A percentile compares a stretch with the other conserved stretches of the same genome.
phyloP scores from a whole-genome alignment of 92 coral and sea anemone species.

The Epizoanthus ramosus region DNA sequence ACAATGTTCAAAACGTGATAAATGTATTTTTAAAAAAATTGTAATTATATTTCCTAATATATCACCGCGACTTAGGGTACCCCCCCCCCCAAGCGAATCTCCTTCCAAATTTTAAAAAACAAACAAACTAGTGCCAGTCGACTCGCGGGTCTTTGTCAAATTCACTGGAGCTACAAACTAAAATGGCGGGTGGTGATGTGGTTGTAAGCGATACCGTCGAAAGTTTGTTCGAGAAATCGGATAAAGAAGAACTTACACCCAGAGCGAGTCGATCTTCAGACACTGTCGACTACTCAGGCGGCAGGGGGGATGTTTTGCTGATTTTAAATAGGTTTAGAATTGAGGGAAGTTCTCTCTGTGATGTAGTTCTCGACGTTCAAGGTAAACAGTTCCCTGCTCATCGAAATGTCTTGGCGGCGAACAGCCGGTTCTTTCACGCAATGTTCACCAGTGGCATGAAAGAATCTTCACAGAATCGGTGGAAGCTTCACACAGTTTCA shows the following conservation, averaged over 20 bases:
- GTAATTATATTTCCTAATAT: no score
- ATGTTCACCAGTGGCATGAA: conserved; percentile 44
- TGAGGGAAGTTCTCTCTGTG: conserved; percentile 40
- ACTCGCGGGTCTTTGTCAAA: conserved; percentile 21
- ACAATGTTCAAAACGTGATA: no score
- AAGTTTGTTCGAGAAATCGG: conserved; percentile 44
- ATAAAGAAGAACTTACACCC: conserved; percentile 34
- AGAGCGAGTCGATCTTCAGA: conserved; percentile 36
- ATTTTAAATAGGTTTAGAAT: conserved; percentile 43
- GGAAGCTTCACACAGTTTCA: conserved; percentile 41
- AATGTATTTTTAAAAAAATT: no score
- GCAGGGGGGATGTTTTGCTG: conserved; percentile 35
- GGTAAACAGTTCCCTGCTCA: conserved; percentile 40
- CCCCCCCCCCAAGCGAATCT: no score
- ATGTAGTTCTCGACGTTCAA: conserved; percentile 39
- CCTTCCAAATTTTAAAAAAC: no score
- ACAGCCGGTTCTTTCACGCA: conserved; percentile 42
- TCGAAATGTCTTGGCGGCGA: conserved; percentile 41
- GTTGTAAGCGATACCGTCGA: conserved; percentile 32
- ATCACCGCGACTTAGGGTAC: no score
- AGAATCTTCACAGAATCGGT: conserved; percentile 38
- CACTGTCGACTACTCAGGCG: conserved; percentile 38
- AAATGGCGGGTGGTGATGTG: conserved; percentile 42
- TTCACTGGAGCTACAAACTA: conserved; percentile 3
- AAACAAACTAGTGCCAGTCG: conserved; percentile 33